Evolutionary conservation across 2,113 vertebrate species (phyloP), one percentile per base, ranked within the genome.

Genomic region (Butorides virescens): DNA sequence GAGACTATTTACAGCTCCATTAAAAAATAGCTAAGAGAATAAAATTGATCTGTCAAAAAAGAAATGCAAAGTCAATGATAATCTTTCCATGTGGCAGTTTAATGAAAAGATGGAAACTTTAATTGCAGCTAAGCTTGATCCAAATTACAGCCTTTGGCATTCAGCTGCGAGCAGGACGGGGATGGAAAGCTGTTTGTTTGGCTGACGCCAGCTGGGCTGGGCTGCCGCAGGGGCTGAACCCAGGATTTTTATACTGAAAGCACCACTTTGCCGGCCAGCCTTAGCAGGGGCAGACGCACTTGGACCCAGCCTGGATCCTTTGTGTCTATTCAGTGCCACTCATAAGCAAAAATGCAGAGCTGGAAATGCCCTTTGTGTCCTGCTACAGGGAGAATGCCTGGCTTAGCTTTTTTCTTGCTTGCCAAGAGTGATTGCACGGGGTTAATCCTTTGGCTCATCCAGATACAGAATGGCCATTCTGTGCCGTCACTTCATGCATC

Each of bases 1-100:
- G 71, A 79, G 77, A 77, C 92, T 94, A 95, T 95, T 95, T 95
- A 95, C 77, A 95, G 91, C 87, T 39, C 84, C 73, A 86, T 80
- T 77, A 95, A 87, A 94, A 96, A 92, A 88, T 4, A 94, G 86
- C 80, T 26, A 55, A 32, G 65, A 61, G 91, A 88, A 93, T 86
- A 84, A 92, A 95, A 96, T 1, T 47, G 70, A 92, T 77, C 90
- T 91, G 92, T 97, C 89, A 93, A 80, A 96, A 88, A 89, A 93
- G 90, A 93, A 96, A 90, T 34, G 88, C 88, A 77, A 91, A 93
- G 92, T 76, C 89, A 90, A 84, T 37, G 75, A 62, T 39, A 86
- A 95, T 93, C 89, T 75, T 94, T 95, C 89, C 73, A 81, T 23
- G 86, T 59, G 85, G 85, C 78, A 86, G 75, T 10, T 91, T 92